Percentiles rank a stretch among this genome's conserved stretches.
phyloP scores from a whole-genome alignment of 2,113 vertebrate species.

The Lamprotornis superbus region DNA sequence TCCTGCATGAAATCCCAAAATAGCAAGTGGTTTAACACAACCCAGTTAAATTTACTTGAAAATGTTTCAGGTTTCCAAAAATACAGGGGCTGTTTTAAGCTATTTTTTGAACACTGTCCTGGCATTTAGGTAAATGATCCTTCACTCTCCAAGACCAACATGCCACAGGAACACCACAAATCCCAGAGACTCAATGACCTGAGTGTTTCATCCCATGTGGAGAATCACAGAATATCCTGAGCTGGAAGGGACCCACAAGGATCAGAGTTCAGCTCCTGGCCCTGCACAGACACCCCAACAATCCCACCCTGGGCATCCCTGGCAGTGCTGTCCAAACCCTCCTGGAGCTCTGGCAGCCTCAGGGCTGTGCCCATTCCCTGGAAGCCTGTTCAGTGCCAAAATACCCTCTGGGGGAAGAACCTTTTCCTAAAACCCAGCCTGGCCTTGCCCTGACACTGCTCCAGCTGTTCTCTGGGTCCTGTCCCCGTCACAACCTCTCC shows the following conservation, averaged over 20 bases:
- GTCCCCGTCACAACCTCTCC: neutral
- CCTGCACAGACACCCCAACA: neutral
- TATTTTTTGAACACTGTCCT: neutral
- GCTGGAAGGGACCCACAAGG: neutral
- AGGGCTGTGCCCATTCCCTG: neutral
- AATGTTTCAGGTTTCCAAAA: neutral
- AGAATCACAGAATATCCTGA: neutral
- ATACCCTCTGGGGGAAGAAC: neutral
- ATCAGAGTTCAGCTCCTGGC: neutral
- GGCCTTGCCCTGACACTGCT: neutral
- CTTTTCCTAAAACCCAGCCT: neutral
- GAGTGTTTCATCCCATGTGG: neutral
- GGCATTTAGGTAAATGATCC: neutral
- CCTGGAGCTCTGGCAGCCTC: neutral
- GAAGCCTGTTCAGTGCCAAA: neutral
- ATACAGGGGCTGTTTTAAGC: neutral
- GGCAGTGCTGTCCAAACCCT: fast-evolving
- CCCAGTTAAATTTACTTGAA: neutral
- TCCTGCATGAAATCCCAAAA: neutral
- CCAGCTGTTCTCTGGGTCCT: neutral
- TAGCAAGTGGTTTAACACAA: neutral
- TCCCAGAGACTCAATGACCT: neutral
- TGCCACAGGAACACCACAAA: neutral
- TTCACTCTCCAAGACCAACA: neutral
- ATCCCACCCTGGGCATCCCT: neutral